Evolutionary conservation across 1,140 invertebrate species (phyloP), one percentile per base, ranked within the genome.

Genomic region (Drosophila oshimai): DNA sequence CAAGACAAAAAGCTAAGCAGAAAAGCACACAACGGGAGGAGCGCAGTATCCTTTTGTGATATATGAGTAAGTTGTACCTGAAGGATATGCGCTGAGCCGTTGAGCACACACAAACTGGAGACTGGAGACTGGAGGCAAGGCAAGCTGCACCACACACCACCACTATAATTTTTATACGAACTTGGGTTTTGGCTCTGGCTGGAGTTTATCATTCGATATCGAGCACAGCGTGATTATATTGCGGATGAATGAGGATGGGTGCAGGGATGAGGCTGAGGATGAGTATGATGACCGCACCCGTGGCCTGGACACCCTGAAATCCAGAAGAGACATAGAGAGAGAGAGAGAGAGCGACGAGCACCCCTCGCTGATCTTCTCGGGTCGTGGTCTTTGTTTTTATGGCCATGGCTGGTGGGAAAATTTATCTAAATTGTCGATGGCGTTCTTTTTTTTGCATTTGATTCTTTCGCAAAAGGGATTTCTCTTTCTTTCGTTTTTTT

Each of bases 21-120:
- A 86, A 89, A 89, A 84, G 83, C 74, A 89, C 77, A 84, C 78
- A 72, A 60, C 50, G 46, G 61, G 39, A 65, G 58, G 45, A 81
- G 76, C 55, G 65, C 54, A 58, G 78, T 89, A 89, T 89, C 81
- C 87, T 89, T 89, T 88, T 89, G 87, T 90, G 89, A 90, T 90
- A 89, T 90, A 89, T 89, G 89, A 90, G 89, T 90, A 89, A 89
- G 83, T 90, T 86, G 83, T 90, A 90, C 83, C 89, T 89, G 83
- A 86, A 88, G 67, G 73, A 80, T 62, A 62, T 69, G 72, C 75
- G 81, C 76, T 90, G 84, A 90, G 88, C 88, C 81, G 68, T 90
- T 90, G 69, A 81, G 83, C 78, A 90, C 80, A 90, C 88, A 89
- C 41, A 70, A 45, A 31, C 22, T 45, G 10, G 36, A n/a, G n/a